These are phyloP conservation scores for Echiichthys vipera DNA, from an alignment of 2,797 vertebrate species.

Conservation along the genomic window DNA sequence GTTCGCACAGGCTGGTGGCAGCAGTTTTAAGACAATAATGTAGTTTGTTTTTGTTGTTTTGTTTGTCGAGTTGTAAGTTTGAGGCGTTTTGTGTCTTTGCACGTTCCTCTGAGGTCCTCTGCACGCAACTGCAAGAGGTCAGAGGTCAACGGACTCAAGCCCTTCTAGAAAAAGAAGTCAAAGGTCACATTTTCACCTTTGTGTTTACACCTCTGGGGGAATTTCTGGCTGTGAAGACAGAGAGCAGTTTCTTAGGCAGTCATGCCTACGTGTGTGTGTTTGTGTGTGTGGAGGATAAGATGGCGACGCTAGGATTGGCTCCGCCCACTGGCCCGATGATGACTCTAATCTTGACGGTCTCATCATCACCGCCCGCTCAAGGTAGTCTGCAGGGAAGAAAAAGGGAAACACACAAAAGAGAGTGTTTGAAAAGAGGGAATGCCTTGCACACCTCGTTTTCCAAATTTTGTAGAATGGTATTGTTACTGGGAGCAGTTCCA, in stretches of 20 bases:
- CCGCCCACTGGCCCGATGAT: slow-evolving; percentile 5
- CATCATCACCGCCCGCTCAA: slow-evolving; percentile 25
- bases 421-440: background rate
- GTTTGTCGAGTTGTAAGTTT: slow-evolving; percentile 5
- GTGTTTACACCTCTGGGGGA: slow-evolving; percentile 20
- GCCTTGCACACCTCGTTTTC: background rate
- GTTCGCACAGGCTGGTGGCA: slow-evolving; percentile 40
- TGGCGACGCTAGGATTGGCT: slow-evolving; percentile 1
- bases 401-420: background rate
- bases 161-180: background rate
- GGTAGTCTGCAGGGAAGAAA: slow-evolving; percentile 45
- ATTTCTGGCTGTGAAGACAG: background rate
- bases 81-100: slow-evolving; percentile 39
- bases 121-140: background rate
- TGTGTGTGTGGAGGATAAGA: slow-evolving; percentile 20
- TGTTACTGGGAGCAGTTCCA: background rate
- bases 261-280: too few species aligned
- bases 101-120: slow-evolving; percentile 5
- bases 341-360: background rate
- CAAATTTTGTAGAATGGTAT: background rate
- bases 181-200: slow-evolving; percentile 68
- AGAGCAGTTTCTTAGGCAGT: background rate
- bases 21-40: slow-evolving; percentile 58
- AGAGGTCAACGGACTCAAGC: background rate
- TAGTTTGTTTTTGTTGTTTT: slow-evolving; percentile 1